Base-by-base conservation (phyloP, 23 tunicate species). In the Phallusia fumigata region DNA sequence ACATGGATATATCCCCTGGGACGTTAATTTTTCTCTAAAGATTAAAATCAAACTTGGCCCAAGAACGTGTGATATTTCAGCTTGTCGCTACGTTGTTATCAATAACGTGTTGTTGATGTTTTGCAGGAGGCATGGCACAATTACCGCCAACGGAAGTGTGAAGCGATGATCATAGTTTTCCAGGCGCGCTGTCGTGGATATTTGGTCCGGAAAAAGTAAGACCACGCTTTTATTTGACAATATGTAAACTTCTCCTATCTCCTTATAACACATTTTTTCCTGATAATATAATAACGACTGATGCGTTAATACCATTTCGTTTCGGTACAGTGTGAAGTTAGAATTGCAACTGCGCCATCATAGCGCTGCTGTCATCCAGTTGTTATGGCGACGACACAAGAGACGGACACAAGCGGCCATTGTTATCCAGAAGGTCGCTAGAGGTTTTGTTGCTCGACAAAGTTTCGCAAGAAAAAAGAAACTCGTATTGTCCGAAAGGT, bases 101-200 rank as follows among this genome's bases (percentile, higher is more conserved):
- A n/a, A 40, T 40, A 40, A 40, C 47, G 5, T 10, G 5, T 40
- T 75, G 3, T 31, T 40, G 47, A 5, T 26, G 3, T 74, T 74
- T 30, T 40, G 28, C 80, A 86, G 90, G 84, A 86, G 31, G 80
- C 81, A 8, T 86, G 90, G 90, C 80, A 75, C 28, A 5, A 33
- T 3, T 80, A 86, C 80, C 15, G 18, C 18, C n/a, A n/a, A n/a
- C n/a, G n/a, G n/a, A n/a, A n/a, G n/a, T n/a, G n/a, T n/a, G n/a
- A n/a, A n/a, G n/a, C n/a, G n/a, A n/a, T n/a, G n/a, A n/a, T n/a
- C n/a, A 35, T 86, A 12, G 75, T 28, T 0, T 74, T 86, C 12
- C 90, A 86, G 74, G 90, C 90, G 32, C 81, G 31, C 21, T 86
- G 80, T 35, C 58, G 90, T 22, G 90, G 90, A 11, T 80, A 51